Evolutionary conservation across 2,797 vertebrate genomes (phyloP).

Genomic region (Molossus alvarezi): DNA sequence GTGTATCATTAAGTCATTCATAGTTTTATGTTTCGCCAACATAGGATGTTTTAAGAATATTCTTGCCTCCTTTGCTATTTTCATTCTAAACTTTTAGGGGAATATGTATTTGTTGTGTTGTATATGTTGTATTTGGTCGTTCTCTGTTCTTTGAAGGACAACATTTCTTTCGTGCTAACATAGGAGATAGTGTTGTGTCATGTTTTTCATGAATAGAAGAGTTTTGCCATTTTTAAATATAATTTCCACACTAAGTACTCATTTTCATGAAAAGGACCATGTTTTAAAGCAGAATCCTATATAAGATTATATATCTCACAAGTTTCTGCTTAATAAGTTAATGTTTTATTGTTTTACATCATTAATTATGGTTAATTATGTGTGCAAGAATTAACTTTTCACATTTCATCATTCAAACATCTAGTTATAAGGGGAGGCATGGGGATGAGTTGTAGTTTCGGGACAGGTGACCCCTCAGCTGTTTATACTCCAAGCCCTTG

Average conservation of each 20-base stretch:
- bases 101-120: not conserved
- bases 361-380: not conserved
- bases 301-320: not conserved
- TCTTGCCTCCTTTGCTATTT: not conserved
- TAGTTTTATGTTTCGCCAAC: not conserved
- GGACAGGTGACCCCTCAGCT: not conserved
- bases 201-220: conserved; percentile 7
- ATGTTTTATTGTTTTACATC: not conserved
- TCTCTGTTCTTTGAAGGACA: not conserved
- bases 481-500: not conserved
- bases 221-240: not conserved
- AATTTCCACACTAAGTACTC: not conserved
- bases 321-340: not conserved
- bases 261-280: not conserved
- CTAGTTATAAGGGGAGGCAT: not conserved
- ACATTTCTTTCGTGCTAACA: conserved; percentile 8
- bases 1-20: not conserved
- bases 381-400: not conserved
- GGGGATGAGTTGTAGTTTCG: not conserved
- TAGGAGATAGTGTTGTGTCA: not conserved
- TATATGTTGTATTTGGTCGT: not conserved
- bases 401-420: not conserved
- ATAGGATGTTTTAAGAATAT: conserved; percentile 14
- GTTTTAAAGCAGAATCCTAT: not conserved
- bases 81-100: conserved; percentile 20